Base-by-base conservation (phyloP, 2,113 vertebrate species). In the Elaphurus davidianus region DNA sequence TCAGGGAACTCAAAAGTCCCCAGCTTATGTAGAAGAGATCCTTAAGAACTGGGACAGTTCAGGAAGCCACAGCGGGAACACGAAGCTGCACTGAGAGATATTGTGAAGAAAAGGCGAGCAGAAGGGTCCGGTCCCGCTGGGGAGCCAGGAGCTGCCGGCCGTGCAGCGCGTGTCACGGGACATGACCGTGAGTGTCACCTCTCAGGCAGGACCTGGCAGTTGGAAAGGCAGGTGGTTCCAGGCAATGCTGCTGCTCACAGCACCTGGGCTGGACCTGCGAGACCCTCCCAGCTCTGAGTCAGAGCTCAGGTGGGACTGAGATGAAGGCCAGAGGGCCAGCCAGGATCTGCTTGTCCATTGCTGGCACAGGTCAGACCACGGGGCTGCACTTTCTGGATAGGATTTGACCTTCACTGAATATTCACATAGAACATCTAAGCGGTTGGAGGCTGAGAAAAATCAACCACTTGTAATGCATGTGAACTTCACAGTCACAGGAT, bases 401-500 rank as follows among this genome's bases (percentile, higher is more conserved):
- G 59, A 92, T 78, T 91, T 52, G 64, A 64, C 55, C 10, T 84
- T 86, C 25, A 81, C 7, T 43, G 50, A 86, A 52, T 92, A 85
- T 67, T 88, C 91, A 43, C 16, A 84, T 27, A 16, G 0, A 81
- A 28, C 30, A 28, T 52, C n/a, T 84, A 57, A 97, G 81, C 36
- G 45, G 6, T 54, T 54, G n/a, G 43, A 88, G 10, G 17, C 27
- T 91, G 89, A 93, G 90, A 90, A 97, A 97, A 87, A 62, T 91
- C 90, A 43, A 16, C 87, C 59, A n/a, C 67, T 90, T 88, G 19
- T 88, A 59, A 92, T 85, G 23, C 47, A 23, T 21, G 23, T 92
- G 81, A 52, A 88, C 85, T 94, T 97, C 88, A 97, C 43, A 94
- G 96, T 91, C 92, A 97, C 76, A 40, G 25, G 67, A 64, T 78